A percentile compares a stretch with the other conserved stretches of the same genome.
These are phyloP conservation scores for Lithobates sylvaticus DNA, from an alignment of 2,797 vertebrate species.

Conservation along the genomic window DNA sequence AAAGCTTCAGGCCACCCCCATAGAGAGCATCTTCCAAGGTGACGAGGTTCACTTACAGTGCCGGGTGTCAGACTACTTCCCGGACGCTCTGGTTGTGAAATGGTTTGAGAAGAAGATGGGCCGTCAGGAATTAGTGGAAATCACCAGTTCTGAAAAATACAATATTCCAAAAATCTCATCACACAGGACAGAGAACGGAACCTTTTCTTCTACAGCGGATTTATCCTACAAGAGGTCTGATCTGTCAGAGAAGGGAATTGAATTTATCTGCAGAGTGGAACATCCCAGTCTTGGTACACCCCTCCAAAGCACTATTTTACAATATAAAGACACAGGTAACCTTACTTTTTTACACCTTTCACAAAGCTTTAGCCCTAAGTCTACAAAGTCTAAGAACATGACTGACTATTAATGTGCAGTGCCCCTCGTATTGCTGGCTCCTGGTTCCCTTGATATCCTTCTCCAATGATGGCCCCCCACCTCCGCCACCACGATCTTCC, in stretches of 20 bases:
- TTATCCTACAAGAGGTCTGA: not conserved
- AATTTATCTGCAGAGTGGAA: conserved; percentile 38
- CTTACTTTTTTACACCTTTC: no score
- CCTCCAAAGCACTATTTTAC: not conserved
- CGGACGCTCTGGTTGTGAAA: conserved; percentile 2
- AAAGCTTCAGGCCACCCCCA: not conserved
- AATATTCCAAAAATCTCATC: not conserved
- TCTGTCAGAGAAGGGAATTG: not conserved
- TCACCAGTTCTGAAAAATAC: conserved; percentile 5
- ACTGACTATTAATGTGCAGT: no score
- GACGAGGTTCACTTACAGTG: not conserved
- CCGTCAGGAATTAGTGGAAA: not conserved
- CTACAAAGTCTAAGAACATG: no score
- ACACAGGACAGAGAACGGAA: not conserved
- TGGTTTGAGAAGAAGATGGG: conserved; percentile 37
- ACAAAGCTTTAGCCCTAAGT: no score
- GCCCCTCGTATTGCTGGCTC: no score
- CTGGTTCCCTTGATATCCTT: no score
- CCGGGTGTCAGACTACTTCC: conserved; percentile 22
- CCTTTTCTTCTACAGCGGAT: not conserved
- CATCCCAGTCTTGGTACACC: conserved; percentile 24
- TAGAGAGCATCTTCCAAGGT: not conserved
- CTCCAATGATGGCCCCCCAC: no score
- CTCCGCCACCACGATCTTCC: no score
- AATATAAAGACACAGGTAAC: conserved; percentile 6